Evolutionary conservation across 1,140 invertebrate genomes (phyloP), one percentile per base, ranked within the genome.

Genomic region (Drosophila sturtevanti): DNA sequence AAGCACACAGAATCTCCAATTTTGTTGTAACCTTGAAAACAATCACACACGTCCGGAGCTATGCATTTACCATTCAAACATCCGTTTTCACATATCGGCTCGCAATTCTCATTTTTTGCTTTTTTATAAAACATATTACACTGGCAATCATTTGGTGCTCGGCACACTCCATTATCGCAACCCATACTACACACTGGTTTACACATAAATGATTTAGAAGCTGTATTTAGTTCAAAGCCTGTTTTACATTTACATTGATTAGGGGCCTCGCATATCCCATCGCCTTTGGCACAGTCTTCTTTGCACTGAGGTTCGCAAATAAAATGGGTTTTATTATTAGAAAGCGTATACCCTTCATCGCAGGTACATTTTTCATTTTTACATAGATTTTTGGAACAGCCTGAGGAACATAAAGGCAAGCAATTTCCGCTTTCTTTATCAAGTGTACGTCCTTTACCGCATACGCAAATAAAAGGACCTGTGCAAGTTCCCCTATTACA

Each of bases 81-180:
- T 1, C 59, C 59, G 22, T 56, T 52, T 16, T 63, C 16, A 18
- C 75, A 77, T 10, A 65, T 59, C 12, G 75, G 71, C 27, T 44
- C 41, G 21, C 75, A 77, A 0, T 63, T 73, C 27, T 74, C 74
- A 63, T 85, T 74, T 11, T 48, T 4, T 7, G 84, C 61, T 92
- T 94, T 68, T 92, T 94, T 81, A 94, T 95, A 65, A 41, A 72
- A 58, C 14, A 10, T 52, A 21, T 86, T 68, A 62, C 81, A 85
- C 12, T 70, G 38, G 12, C 78, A 87, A 10, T 59, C 34, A 10
- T 84, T 62, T 11, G 81, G 81, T 3, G 69, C 81, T 9, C 56
- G 35, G 14, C 81, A 85, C 21, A 77, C 44, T 0, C 81, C 81
- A n/a, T 85, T 85, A 68, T 66, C 69, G 54, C 81, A 85, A 6